phyloP scores from a whole-genome alignment of 2,888 invertebrate species.

The Shargacucullia verbasci region DNA sequence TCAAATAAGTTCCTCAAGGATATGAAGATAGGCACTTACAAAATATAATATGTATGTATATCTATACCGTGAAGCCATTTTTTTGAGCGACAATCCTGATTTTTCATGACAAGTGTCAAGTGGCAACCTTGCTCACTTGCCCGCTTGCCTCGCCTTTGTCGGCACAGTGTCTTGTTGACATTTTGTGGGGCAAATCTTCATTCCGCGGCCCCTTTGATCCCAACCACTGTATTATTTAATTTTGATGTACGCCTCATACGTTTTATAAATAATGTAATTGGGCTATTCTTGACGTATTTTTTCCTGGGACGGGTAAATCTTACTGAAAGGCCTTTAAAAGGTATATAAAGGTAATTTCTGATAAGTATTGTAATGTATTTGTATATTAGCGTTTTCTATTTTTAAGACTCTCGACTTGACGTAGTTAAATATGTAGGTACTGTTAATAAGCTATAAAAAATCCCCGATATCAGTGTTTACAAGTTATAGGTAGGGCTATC shows the following conservation, averaged over 20 bases:
- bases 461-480: too few species aligned
- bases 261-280: conserved; percentile 61
- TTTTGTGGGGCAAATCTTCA: conserved; percentile 87
- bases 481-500: too few species aligned
- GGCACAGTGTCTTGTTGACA: conserved; percentile 80
- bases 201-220: conserved; percentile 85
- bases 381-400: neutral
- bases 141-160: conserved; percentile 73
- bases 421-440: too few species aligned
- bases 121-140: conserved; percentile 38
- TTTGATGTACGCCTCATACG: conserved; percentile 76
- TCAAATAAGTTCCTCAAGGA: too few species aligned
- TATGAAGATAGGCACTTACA: too few species aligned
- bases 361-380: too few species aligned
- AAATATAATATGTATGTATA: too few species aligned
- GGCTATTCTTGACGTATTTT: conserved; percentile 41
- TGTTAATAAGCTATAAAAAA: too few species aligned
- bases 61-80: too few species aligned
- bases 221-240: conserved; percentile 78
- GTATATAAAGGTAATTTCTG: conserved; percentile 18
- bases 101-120: conserved; percentile 32
- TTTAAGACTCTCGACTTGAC: too few species aligned
- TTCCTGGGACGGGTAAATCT: conserved; percentile 25
- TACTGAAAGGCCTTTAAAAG: conserved; percentile 12
- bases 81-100: conserved; percentile 12